Evolutionary conservation across 2,797 vertebrate genomes (phyloP).

Genomic region (Melanotaenia maccullochi): DNA sequence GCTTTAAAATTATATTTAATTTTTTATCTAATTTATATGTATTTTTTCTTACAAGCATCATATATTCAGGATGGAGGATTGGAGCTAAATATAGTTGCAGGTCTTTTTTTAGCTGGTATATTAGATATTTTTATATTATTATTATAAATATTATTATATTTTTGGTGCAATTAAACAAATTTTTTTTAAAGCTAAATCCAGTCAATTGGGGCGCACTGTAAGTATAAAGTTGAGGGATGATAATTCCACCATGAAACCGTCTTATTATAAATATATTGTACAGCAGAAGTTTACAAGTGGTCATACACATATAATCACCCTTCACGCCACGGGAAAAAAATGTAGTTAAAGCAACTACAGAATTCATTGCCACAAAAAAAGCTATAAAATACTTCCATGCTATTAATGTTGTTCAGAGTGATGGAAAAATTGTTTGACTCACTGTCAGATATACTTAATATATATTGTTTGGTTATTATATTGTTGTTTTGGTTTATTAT

Average conservation of each 20-base stretch:
- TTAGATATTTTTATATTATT: neutral
- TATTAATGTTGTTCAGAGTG: neutral
- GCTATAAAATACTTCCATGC: neutral
- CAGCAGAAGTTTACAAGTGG: neutral
- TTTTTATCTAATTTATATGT: neutral
- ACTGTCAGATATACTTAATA: no score
- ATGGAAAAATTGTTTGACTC: no score
- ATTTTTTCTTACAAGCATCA: neutral
- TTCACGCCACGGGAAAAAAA: neutral
- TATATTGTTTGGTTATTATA: no score
- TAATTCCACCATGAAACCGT: neutral
- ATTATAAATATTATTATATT: neutral
- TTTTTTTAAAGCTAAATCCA: neutral
- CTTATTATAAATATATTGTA: neutral
- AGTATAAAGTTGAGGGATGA: neutral
- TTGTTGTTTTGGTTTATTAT: no score
- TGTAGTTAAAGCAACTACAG: neutral
- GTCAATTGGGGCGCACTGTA: neutral
- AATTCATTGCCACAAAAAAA: neutral
- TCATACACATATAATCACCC: neutral
- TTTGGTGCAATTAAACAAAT: neutral
- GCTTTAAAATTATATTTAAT: neutral
- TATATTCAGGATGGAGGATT: neutral
- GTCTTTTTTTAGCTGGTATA: neutral
- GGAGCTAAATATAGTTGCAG: neutral